These are phyloP conservation scores for Helicoverpa assulta DNA, from an alignment of 2,888 invertebrate species.

Conservation along the genomic window DNA sequence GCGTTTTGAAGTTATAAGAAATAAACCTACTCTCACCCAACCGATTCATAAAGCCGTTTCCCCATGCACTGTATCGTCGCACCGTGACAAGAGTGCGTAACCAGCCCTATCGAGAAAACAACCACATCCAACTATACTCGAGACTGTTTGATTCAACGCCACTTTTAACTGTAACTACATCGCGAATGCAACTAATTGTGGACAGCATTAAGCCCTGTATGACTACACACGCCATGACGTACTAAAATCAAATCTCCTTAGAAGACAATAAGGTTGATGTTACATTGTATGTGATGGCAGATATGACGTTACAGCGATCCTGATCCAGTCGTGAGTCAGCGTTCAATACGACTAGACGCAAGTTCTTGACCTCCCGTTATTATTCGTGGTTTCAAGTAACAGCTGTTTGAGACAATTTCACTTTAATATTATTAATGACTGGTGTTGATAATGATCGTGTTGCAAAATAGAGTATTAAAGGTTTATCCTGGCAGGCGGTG, in stretches of 20 bases:
- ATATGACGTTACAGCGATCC: constrained; percentile 54
- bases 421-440: constrained; percentile 39
- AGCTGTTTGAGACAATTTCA: constrained; percentile 64
- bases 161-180: constrained; percentile 67
- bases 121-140: constrained; percentile 41
- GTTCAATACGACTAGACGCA: constrained; percentile 83
- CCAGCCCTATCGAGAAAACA: constrained; percentile 48
- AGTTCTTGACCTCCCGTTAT: constrained; percentile 81
- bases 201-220: constrained; percentile 47
- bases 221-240: constrained; percentile 25
- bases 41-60: constrained; percentile 21
- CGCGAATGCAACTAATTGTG: constrained; percentile 72
- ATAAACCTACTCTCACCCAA: constrained; percentile 23
- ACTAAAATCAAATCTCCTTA: constrained; percentile 35
- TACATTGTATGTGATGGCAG: constrained; percentile 17
- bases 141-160: constrained; percentile 57
- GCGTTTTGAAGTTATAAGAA: constrained; percentile 4
- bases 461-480: constrained; percentile 38
- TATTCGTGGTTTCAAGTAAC: constrained; percentile 69
- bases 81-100: constrained; percentile 48
- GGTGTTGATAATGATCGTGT: constrained; percentile 34
- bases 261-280: constrained; percentile 41
- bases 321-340: constrained; percentile 75
- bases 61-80: constrained; percentile 34
- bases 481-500: constrained; percentile 20